These are phyloP conservation scores for Hoplostethus mediterraneus DNA, from an alignment of 2,797 vertebrate genomes.

Conservation along the genomic window DNA sequence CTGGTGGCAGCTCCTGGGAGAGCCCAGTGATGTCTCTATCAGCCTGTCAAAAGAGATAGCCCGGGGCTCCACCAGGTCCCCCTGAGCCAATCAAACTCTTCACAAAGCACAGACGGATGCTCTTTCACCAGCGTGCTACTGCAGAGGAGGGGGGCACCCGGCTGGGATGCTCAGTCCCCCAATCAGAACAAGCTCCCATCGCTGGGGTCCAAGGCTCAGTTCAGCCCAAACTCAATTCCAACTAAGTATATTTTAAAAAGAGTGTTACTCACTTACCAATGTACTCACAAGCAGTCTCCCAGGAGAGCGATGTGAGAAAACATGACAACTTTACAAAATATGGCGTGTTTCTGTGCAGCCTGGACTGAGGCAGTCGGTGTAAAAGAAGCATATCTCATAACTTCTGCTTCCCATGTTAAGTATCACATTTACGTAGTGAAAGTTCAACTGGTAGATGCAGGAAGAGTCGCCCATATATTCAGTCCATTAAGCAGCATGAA, in stretches of 20 bases:
- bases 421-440: background rate
- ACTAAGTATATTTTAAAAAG: conserved; percentile 63
- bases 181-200: conserved; percentile 75
- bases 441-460: background rate
- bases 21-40: conserved; percentile 90
- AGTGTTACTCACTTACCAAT: conserved; percentile 30
- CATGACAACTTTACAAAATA: conserved; percentile 2
- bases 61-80: conserved; percentile 86
- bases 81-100: conserved; percentile 89
- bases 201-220: conserved; percentile 70
- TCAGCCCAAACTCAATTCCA: conserved; percentile 60
- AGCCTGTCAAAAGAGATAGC: conserved; percentile 90
- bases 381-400: background rate
- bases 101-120: conserved; percentile 86
- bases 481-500: conserved; percentile 1
- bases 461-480: conserved; percentile 4
- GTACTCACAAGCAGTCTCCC: conserved; percentile 3
- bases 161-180: conserved; percentile 72
- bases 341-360: too few species aligned
- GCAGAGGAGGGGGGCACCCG: conserved; percentile 67
- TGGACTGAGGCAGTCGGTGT: too few species aligned
- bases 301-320: conserved; percentile 15
- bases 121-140: conserved; percentile 85
- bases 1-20: conserved; percentile 88
- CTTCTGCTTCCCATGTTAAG: background rate